Base-by-base conservation (phyloP, 64 coral and sea anemone species). In the Stichodactyla mertensii region DNA sequence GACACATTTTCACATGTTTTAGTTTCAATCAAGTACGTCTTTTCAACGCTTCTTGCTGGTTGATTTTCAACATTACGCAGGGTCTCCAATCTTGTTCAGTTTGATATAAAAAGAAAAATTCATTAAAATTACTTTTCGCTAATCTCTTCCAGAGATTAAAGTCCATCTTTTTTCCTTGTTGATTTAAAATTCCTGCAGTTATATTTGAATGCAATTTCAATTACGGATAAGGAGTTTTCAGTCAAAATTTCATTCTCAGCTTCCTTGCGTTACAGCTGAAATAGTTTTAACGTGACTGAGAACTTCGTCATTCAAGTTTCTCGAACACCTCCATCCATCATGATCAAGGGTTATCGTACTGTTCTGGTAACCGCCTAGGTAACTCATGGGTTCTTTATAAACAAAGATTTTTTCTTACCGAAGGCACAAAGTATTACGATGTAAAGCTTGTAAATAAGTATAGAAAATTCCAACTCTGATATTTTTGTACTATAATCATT, bases 341-440 rank as follows among this genome's bases (percentile, higher is more conserved):
- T 13, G 24, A 31, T 74, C 26, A 74, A 74, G 36, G 69, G 69
- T 74, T 74, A 74, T 74, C 69, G 69, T 74, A 31, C 69, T 74
- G 10, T 74, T 74, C 23, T 23, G 4, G 69, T 74, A 74, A 11
- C 3, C 36, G 36, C 69, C 69, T 74, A 27, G 69, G 69, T 31
- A 31, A 36, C 69, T n/a, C 19, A 66, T 7, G 62, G 22, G 22
- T 23, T 26, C 26, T 23, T 23, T 74, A n/a, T 27, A 23, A 8
- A 74, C 7, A 74, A 3, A 13, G 24, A 74, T 12, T 74, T 74
- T 9, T 74, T 74, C 24, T 74, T n/a, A 11, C 2, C 2, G 27
- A 23, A 28, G 7, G 10, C n/a, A 74, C 8, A 31, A 74, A 74
- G 10, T 10, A 74, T 74, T 45, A 14, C 26, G 22, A 66, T 66